These are phyloP conservation scores for Nicator chloris DNA, from an alignment of 2,113 vertebrate genomes.

Conservation along the genomic window DNA sequence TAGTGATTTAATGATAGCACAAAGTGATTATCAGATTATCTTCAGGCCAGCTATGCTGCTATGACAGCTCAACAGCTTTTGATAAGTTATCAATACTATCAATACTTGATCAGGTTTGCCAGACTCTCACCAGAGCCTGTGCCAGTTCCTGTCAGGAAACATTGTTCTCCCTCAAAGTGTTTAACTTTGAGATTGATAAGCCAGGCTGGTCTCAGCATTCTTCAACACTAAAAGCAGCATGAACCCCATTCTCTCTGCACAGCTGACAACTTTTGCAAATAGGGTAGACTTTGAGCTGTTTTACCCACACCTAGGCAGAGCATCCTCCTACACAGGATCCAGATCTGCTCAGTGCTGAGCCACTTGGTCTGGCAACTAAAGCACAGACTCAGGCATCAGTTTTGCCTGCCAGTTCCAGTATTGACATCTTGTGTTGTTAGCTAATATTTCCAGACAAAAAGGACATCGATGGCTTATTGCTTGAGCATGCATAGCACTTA, in stretches of 20 bases:
- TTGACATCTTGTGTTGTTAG: conserved; percentile 36
- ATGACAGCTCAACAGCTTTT: neutral
- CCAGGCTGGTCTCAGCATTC: neutral
- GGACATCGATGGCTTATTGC: neutral
- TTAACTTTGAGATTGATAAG: neutral
- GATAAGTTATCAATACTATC: neutral
- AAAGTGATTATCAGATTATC: neutral
- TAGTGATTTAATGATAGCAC: too few species aligned
- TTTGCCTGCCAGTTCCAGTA: neutral
- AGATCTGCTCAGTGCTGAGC: neutral
- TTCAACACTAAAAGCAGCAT: neutral
- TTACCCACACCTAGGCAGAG: neutral
- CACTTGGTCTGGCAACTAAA: neutral
- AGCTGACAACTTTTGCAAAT: neutral
- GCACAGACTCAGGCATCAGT: neutral
- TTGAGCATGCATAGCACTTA: neutral
- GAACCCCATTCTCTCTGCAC: neutral
- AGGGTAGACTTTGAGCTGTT: neutral
- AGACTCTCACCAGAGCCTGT: neutral
- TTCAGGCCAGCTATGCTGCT: neutral
- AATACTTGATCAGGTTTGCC: neutral
- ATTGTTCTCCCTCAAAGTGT: neutral
- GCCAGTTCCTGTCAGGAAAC: neutral
- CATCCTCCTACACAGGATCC: neutral
- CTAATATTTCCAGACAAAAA: conserved; percentile 20